Evolutionary conservation across 2,888 invertebrate genomes (phyloP).

Genomic region (Stratiomys singularior): DNA sequence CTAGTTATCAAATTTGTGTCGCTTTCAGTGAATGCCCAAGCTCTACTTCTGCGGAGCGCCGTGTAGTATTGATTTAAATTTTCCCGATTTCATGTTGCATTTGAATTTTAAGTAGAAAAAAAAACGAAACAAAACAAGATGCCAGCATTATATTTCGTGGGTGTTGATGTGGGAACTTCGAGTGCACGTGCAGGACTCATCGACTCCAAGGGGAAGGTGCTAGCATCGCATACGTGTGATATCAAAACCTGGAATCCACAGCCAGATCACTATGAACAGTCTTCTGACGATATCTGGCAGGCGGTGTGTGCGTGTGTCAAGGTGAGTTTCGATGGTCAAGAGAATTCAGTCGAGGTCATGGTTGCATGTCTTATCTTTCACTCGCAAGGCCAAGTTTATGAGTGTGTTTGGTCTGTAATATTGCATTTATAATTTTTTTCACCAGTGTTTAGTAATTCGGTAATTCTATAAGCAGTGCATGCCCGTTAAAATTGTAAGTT

Average conservation of each 20-base stretch:
- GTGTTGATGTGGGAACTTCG: constrained; percentile 94
- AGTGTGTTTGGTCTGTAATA: too few relatives aligned
- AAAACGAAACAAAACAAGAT: constrained; percentile 49
- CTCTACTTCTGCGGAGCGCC: not conserved
- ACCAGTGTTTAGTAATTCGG: too few relatives aligned
- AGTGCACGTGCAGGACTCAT: constrained; percentile 90
- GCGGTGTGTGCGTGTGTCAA: constrained; percentile 74
- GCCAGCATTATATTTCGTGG: constrained; percentile 73
- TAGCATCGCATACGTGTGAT: constrained; percentile 71
- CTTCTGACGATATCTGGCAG: constrained; percentile 88
- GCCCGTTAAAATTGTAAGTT: too few relatives aligned
- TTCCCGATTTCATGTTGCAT: not conserved
- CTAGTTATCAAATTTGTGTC: not conserved
- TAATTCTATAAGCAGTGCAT: too few relatives aligned
- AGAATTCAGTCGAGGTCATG: too few relatives aligned
- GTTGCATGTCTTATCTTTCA: too few relatives aligned
- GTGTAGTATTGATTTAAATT: not conserved
- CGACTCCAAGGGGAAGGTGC: constrained; percentile 72
- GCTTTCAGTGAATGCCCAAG: not conserved
- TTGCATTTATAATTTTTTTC: too few relatives aligned
- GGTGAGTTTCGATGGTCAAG: constrained; percentile 67
- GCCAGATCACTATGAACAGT: constrained; percentile 87
- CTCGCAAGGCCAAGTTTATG: too few relatives aligned
- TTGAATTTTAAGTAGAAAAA: not conserved
- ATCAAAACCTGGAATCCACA: constrained; percentile 83